Evolutionary conservation across 2,113 vertebrate genomes (phyloP).

Genomic region (Anser brachyrhynchus): DNA sequence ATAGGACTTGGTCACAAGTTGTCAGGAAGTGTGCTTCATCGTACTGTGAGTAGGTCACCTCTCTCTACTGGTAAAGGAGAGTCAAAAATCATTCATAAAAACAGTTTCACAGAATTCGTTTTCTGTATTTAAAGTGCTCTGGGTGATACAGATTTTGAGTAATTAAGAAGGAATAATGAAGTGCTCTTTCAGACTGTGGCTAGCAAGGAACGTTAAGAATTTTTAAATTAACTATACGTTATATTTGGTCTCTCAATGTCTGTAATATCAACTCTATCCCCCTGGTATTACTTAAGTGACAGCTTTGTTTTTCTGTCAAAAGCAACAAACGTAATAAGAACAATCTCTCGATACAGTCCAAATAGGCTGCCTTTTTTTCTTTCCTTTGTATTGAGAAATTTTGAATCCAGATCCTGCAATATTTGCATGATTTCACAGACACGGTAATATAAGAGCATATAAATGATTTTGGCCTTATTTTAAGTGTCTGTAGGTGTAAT

Average conservation of each 20-base stretch:
- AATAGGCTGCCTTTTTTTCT: not conserved
- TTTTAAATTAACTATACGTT: not conserved
- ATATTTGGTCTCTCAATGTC: not conserved
- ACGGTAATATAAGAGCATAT: not conserved
- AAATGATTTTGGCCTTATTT: not conserved
- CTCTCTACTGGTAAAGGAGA: not conserved
- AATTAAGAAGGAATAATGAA: not conserved
- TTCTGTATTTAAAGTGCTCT: not conserved
- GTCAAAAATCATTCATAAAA: not conserved
- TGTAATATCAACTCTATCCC: not conserved
- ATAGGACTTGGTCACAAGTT: not conserved
- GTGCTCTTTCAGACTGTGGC: not conserved
- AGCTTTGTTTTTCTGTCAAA: not conserved
- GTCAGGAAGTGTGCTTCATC: not conserved
- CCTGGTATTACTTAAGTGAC: not conserved
- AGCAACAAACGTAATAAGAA: not conserved
- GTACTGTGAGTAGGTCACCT: fast-evolving
- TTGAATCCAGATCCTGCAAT: not conserved
- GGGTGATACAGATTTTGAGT: not conserved
- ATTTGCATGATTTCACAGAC: not conserved
- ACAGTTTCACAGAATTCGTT: not conserved
- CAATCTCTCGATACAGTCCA: not conserved
- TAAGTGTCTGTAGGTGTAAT: not conserved
- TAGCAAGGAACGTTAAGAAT: not conserved
- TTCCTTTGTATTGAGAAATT: not conserved